These are phyloP conservation scores for Drosophila persimilis DNA, from an alignment of 1,140 invertebrate species.

Conservation along the genomic window DNA sequence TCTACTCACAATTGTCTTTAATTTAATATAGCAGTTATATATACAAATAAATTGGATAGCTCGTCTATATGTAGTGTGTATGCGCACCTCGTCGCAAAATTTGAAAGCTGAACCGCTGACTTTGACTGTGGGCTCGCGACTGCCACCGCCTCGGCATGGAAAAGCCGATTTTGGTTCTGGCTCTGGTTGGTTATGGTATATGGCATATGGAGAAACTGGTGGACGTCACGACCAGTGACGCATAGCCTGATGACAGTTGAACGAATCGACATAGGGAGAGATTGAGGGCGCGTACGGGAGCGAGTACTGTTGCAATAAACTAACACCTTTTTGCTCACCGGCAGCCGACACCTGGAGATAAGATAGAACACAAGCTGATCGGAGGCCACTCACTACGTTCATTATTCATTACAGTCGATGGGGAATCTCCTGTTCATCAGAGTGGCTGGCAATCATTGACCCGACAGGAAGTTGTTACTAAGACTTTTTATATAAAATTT, in stretches of 20 bases:
- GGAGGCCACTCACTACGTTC: background rate
- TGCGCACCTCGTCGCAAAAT: conserved; percentile 31
- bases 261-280: conserved; percentile 12
- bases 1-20: conserved; percentile 77
- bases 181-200: conserved; percentile 7
- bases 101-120: conserved; percentile 55
- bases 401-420: background rate
- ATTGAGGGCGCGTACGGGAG: conserved; percentile 6
- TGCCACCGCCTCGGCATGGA: conserved; percentile 45
- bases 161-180: conserved; percentile 58
- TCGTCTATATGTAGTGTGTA: conserved; percentile 18
- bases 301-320: conserved; percentile 37
- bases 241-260: conserved; percentile 43
- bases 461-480: conserved; percentile 22
- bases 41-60: conserved; percentile 31
- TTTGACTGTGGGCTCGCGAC: conserved; percentile 69
- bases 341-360: conserved; percentile 33
- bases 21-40: conserved; percentile 66
- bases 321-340: conserved; percentile 47
- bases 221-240: conserved; percentile 43
- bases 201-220: background rate
- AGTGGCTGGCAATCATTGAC: conserved; percentile 13
- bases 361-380: conserved; percentile 39
- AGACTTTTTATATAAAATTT: background rate
- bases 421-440: conserved; percentile 10